Base-by-base conservation (phyloP, 2,888 invertebrate species). In the Leucophora obtusa region DNA sequence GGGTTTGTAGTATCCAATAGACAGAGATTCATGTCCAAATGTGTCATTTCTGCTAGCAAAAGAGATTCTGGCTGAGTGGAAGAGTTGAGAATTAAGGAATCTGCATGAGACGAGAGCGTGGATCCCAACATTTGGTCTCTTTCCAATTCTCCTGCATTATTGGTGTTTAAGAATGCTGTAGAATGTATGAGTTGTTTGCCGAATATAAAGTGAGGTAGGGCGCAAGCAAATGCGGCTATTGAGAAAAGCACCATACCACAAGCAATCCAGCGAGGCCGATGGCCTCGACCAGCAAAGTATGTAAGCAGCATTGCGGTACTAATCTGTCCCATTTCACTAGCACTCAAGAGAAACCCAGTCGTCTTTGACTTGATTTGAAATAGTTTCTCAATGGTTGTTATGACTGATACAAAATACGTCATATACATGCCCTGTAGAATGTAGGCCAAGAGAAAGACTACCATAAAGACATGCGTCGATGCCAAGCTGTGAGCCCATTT, bases 321-420 rank as follows among this genome's bases (percentile, higher is more conserved):
- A 86, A 97, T 97, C 91, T 97, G 97, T 0, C 97, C 97, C 87
- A 97, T 95, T 91, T 97, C 97, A 18, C 96, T 97, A 83, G 97
- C 96, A 84, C 96, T 96, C 92, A 97, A 93, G 85, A 97, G 93
- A 74, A 96, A 93, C 0, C 97, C 97, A 0, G 96, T 97, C 53
- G 96, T 96, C 91, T 96, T 96, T 75, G 96, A 96, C 89, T 96
- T 96, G 81, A 97, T 95, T 91, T 96, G 95, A 90, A 96, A 97
- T 79, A 97, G 92, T 90, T 97, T 97, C 90, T 97, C 97, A 83
- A 97, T 95, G 38, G 97, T 97, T 74, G 97, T 97, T 87, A 97
- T 96, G 84, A 96, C 96, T 89, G 96, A 96, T 76, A 97, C 97
- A 89, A 97, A 97, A 90, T 97, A 97, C 53, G 97, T 97, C 91